Evolutionary conservation across 2,888 invertebrate species (phyloP).

Genomic region (Apodemia mormo): DNA sequence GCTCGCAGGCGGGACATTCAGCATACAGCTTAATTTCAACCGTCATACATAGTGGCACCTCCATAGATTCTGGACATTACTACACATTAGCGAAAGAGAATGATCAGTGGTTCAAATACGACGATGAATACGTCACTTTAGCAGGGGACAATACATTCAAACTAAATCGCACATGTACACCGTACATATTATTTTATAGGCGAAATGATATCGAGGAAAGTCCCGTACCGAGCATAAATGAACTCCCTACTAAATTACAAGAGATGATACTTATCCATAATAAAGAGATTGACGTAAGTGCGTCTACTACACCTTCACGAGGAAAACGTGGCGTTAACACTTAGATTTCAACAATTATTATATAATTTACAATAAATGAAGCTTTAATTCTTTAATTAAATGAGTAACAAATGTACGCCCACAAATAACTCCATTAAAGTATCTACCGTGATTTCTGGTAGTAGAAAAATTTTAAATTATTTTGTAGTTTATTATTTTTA

Average conservation of each 20-base stretch:
- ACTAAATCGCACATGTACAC: slow-evolving; percentile 87
- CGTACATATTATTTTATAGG: slow-evolving; percentile 90
- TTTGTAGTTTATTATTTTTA: background rate
- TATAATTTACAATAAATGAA: background rate
- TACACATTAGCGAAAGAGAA: slow-evolving; percentile 89
- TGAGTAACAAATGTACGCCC: background rate
- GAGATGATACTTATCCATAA: slow-evolving; percentile 60
- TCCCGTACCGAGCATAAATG: slow-evolving; percentile 52
- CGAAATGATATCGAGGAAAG: slow-evolving; percentile 70
- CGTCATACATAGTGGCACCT: slow-evolving; percentile 91
- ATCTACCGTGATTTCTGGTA: background rate
- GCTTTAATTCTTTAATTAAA: background rate
- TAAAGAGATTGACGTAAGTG: slow-evolving; percentile 57
- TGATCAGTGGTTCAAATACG: slow-evolving; percentile 89
- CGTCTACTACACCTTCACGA: background rate
- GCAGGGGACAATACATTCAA: slow-evolving; percentile 83
- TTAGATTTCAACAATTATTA: background rate
- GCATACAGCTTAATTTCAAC: slow-evolving; percentile 89
- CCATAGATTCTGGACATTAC: slow-evolving; percentile 93
- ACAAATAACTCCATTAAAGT: background rate
- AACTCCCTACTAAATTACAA: slow-evolving; percentile 57
- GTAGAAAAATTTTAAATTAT: background rate
- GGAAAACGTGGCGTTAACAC: background rate
- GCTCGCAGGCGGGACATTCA: slow-evolving; percentile 32
- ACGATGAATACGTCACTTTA: slow-evolving; percentile 87